Evolutionary conservation across 2,888 invertebrate species (phyloP).

Genomic region (Calameuta filiformis): DNA sequence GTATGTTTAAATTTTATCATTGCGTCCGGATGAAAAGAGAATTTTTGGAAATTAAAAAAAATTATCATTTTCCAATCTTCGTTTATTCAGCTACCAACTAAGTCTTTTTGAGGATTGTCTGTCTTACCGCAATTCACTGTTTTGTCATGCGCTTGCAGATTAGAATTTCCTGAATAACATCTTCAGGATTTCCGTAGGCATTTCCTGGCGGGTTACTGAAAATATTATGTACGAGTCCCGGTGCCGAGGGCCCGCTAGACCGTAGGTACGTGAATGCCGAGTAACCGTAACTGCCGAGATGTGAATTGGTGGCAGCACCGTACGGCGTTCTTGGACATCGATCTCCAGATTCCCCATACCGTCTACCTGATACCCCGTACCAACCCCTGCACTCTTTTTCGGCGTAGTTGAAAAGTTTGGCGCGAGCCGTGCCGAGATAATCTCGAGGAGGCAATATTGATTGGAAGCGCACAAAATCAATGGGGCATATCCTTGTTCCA

Average conservation of each 20-base stretch:
- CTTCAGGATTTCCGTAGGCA: not conserved
- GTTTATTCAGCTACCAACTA: not conserved
- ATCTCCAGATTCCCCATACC: slow-evolving; percentile 35
- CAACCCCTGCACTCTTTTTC: slow-evolving; percentile 21
- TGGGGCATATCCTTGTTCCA: slow-evolving; percentile 15
- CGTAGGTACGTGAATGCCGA: slow-evolving; percentile 18
- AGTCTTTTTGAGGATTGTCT: not conserved
- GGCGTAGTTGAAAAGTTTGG: slow-evolving; percentile 47
- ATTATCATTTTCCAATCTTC: not conserved
- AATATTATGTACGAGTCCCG: not conserved
- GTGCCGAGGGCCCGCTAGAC: not conserved
- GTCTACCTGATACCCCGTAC: slow-evolving; percentile 5
- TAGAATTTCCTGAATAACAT: not conserved
- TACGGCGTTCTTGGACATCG: slow-evolving; percentile 49
- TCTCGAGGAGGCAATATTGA: slow-evolving; percentile 38
- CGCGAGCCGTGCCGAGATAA: slow-evolving; percentile 35
- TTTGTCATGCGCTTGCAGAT: not conserved
- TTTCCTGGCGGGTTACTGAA: not conserved
- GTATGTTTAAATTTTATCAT: not conserved
- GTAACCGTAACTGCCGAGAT: slow-evolving; percentile 36
- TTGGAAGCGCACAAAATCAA: slow-evolving; percentile 39
- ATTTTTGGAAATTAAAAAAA: not conserved
- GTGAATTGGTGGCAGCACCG: slow-evolving; percentile 50
- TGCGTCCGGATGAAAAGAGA: too few relatives aligned
- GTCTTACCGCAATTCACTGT: not conserved